Conservation (phyloP, 2,113 vertebrate species). For the Peromyscus polionotus region DNA sequence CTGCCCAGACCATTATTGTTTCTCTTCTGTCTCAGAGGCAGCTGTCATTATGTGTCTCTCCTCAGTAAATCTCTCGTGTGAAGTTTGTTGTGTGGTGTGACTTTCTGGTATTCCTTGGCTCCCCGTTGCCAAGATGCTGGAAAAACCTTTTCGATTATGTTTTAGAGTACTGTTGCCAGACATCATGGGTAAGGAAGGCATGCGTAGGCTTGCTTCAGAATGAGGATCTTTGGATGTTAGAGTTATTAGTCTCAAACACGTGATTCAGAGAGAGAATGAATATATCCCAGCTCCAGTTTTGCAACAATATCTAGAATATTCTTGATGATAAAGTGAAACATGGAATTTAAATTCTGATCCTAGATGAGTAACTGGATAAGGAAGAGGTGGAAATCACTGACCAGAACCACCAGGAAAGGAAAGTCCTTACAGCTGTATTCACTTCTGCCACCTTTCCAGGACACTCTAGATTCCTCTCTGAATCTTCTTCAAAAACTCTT, state of each 20-base stretch:
- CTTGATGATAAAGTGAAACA: not conserved
- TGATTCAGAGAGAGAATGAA: conserved; percentile 3
- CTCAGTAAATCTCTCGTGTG: not conserved
- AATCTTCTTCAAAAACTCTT: not conserved
- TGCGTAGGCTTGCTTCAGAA: conserved; percentile 40
- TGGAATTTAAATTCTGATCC: not conserved
- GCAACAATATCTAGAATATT: conserved; percentile 34
- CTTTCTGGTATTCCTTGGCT: not conserved
- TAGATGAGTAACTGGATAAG: not conserved
- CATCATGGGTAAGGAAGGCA: not conserved
- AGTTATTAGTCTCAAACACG: not conserved
- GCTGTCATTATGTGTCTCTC: not conserved
- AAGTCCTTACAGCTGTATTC: not conserved
- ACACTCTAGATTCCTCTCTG: not conserved
- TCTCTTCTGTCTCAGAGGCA: not conserved
- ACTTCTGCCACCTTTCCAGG: not conserved
- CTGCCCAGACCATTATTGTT: too few relatives aligned
- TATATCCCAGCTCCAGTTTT: not conserved
- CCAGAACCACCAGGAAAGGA: not conserved
- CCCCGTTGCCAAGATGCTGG: not conserved
- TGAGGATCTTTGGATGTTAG: not conserved
- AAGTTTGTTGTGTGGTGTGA: not conserved
- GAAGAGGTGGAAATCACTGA: not conserved
- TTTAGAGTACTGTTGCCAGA: not conserved
- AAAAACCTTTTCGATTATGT: not conserved